Percentiles rank a stretch among this genome's conserved stretches.
Conservation (phyloP, 37 sponge, comb jelly and placozoan species). For the Trichoplax adhaerens region DNA sequence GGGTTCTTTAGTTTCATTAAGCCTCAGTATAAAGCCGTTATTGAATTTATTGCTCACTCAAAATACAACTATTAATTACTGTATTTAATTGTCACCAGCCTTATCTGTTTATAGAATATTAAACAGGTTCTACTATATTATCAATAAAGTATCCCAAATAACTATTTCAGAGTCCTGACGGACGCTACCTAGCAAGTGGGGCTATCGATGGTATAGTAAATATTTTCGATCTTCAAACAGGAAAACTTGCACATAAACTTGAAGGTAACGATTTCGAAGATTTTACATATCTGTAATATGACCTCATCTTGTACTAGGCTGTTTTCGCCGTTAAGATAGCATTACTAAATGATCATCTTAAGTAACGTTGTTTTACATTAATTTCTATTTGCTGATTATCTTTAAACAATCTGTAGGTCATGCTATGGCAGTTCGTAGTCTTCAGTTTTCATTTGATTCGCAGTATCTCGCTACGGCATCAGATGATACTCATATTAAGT, state of each 20-base stretch:
- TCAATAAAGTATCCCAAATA: too few relatives aligned
- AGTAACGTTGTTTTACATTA: too few relatives aligned
- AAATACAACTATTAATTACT: too few relatives aligned
- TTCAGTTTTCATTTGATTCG: conserved; percentile 90
- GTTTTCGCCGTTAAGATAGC: too few relatives aligned
- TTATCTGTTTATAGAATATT: too few relatives aligned
- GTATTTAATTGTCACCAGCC: too few relatives aligned
- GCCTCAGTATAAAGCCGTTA: too few relatives aligned
- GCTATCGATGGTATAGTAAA: conserved; percentile 90
- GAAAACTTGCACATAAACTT: not conserved
- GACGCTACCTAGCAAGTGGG: conserved; percentile 74
- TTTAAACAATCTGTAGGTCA: conserved; percentile 40
- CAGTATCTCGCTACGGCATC: conserved; percentile 78
- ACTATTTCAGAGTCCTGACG: conserved; percentile 74
- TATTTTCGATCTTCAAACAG: conserved; percentile 71
- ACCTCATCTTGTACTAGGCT: not conserved
- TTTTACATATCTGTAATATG: not conserved
- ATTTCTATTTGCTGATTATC: not conserved
- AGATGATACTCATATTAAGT: conserved; percentile 91
- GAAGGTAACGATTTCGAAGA: not conserved
- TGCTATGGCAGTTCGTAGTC: conserved; percentile 86
- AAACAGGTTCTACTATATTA: too few relatives aligned
- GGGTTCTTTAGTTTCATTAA: too few relatives aligned
- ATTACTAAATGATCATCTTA: too few relatives aligned
- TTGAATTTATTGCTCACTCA: too few relatives aligned